These are phyloP conservation scores for Mareca strepera DNA, from an alignment of 2,797 vertebrate species.

Conservation along the genomic window DNA sequence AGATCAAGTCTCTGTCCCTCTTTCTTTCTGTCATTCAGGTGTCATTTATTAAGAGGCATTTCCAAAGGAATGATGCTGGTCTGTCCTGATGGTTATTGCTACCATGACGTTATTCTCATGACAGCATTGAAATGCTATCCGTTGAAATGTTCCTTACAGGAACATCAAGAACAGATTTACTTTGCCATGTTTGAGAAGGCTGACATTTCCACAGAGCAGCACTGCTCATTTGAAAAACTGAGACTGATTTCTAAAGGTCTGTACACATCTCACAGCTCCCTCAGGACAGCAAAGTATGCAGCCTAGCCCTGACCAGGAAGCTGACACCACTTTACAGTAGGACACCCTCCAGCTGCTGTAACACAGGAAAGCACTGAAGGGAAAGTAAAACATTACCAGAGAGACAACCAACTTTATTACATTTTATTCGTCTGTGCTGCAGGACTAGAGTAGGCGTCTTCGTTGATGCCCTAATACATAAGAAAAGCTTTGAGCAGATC, in stretches of 20 bases:
- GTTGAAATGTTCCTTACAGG: neutral
- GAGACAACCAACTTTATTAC: neutral
- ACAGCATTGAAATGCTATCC: neutral
- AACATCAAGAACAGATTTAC: neutral
- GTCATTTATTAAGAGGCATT: neutral
- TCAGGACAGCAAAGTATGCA: neutral
- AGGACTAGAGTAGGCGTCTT: neutral
- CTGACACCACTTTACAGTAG: neutral
- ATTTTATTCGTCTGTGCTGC: neutral
- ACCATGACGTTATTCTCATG: neutral
- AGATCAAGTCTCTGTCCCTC: neutral
- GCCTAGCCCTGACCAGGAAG: neutral
- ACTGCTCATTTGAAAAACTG: neutral
- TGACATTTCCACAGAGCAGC: conserved; percentile 39
- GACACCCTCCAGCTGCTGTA: neutral
- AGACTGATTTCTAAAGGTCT: conserved; percentile 28
- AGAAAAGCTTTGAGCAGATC: neutral
- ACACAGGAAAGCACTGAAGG: neutral
- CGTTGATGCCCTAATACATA: neutral
- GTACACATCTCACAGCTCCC: neutral
- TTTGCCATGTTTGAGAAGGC: conserved; percentile 3
- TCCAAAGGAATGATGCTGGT: neutral
- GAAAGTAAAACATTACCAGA: neutral
- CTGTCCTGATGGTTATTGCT: neutral
- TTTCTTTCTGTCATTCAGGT: neutral